Evolutionary conservation across 2,113 vertebrate genomes (phyloP), one percentile per base, ranked within the genome.

Genomic region (Octodon degus): DNA sequence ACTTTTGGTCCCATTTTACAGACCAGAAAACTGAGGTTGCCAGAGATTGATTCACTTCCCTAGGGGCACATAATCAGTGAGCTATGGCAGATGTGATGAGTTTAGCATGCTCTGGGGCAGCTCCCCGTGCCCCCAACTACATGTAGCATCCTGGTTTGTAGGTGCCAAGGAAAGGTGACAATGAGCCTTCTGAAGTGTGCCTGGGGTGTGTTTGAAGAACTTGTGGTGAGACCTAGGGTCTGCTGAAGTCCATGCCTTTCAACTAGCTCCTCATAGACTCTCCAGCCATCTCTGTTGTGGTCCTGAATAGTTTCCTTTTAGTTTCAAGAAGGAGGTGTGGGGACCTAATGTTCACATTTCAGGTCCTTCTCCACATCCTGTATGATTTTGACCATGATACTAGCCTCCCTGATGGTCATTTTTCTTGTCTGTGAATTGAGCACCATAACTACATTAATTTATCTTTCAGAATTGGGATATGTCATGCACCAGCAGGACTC

Each of bases 11-110:
- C 82, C 30, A 13, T 90, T 94, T 68, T 60, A 81, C 11, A 86
- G 91, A 88, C 68, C n/a, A 50, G 81, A 67, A 92, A 62, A 47
- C 68, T 25, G 79, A 86, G 74, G 27, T 43, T 79, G 5, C 79
- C 13, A 1, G 72, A 85, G 32, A 24, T 55, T 47, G 86, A 63
- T 53, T 86, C 11, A 9, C 86, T 81, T 86, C 32, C 37, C 40
- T 65, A 12, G 27, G 55, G n/a, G 77, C 27, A 3, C 13, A 16
- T 16, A 19, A 25, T 77, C 95, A n/a, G 67, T 30, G 20, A 63
- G 22, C 70, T 19, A 14, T 25, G 20, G 32, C 77, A 58, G 90
- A 82, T 20, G 12, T 68, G 62, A 47, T 47, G 30, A 74, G 55
- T 12, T 80, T 12, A 19, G 47, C 27, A 25, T 0, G 0, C 68